These are phyloP conservation scores for Nycticorax nycticorax DNA, from an alignment of 2,113 vertebrate species.

Conservation along the genomic window DNA sequence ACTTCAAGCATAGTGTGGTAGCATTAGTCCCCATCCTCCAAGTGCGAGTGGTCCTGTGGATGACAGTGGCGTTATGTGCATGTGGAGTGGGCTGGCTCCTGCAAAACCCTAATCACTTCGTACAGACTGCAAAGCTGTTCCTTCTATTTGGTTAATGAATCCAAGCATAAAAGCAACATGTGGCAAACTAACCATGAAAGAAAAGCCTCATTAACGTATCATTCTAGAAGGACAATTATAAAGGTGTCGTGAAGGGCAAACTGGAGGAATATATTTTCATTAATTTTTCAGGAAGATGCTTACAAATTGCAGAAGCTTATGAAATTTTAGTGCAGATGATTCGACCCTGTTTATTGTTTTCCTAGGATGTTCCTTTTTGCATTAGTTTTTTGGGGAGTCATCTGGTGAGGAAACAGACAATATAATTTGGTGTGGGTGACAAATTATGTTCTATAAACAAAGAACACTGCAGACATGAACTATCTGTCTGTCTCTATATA, in stretches of 20 bases:
- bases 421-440: background rate
- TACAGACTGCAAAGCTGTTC: background rate
- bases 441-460: background rate
- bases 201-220: slow-evolving; percentile 45
- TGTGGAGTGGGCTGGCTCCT: background rate
- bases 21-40: background rate
- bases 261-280: background rate
- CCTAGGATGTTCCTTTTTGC: background rate
- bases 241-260: background rate
- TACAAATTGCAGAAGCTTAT: background rate
- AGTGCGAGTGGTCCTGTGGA: background rate
- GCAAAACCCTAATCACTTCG: background rate
- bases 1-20: background rate
- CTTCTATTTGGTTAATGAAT: slow-evolving; percentile 32
- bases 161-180: slow-evolving; percentile 35
- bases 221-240: slow-evolving; percentile 14
- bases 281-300: background rate
- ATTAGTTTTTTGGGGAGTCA: background rate
- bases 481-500: background rate
- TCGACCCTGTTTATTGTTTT: background rate
- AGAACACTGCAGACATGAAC: background rate
- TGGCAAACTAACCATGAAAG: slow-evolving; percentile 28
- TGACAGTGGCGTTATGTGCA: accelerated
- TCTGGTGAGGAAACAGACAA: background rate
- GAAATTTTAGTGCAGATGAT: background rate